These are phyloP conservation scores for Clivina fossor DNA, from an alignment of 2,888 invertebrate species.

Conservation along the genomic window DNA sequence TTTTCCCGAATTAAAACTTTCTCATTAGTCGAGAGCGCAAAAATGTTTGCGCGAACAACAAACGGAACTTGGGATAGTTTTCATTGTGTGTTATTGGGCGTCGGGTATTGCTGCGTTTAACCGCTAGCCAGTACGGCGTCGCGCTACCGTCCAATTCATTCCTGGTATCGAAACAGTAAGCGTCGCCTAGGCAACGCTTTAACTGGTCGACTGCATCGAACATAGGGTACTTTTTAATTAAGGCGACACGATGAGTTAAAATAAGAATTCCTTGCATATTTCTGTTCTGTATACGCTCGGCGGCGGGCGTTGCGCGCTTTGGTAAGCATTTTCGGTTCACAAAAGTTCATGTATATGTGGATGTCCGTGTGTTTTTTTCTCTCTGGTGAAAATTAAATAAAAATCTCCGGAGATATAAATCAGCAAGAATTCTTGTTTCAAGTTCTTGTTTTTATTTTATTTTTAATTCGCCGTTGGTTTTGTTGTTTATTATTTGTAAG, in stretches of 20 bases:
- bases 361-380: conserved; percentile 14
- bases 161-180: background rate
- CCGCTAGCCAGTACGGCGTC: conserved; percentile 28
- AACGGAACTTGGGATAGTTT: no score
- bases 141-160: conserved; percentile 2
- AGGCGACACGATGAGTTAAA: conserved; percentile 35
- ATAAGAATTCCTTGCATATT: conserved; percentile 35
- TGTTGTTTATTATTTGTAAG: no score
- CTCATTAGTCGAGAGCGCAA: no score
- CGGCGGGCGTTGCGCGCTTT: no score
- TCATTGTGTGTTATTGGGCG: conserved; percentile 22
- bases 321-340: no score
- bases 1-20: no score
- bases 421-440: no score
- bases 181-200: background rate
- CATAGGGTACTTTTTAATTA: conserved; percentile 35
- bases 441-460: no score
- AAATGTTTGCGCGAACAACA: no score
- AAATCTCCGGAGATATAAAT: conserved; percentile 31
- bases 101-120: conserved; percentile 31
- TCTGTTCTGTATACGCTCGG: conserved; percentile 18
- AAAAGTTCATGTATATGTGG: no score
- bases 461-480: no score
- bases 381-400: conserved; percentile 28
- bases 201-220: conserved; percentile 13